A percentile compares a stretch with the other conserved stretches of the same genome.
Conservation (phyloP, 2,888 invertebrate species). For the Tenthredo distinguenda region DNA sequence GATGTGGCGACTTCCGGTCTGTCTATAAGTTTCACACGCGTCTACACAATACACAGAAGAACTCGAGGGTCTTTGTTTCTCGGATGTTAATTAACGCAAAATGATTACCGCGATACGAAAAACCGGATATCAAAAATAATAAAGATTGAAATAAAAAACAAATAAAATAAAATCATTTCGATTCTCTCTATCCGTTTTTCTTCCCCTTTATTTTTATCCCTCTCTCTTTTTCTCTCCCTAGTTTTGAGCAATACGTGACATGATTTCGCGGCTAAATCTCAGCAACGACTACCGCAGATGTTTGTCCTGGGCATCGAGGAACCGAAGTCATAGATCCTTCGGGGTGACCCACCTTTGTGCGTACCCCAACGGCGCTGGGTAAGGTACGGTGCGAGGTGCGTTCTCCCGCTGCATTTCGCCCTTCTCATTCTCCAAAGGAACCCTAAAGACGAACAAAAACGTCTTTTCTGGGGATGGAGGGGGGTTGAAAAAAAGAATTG, state of each 20-base stretch:
- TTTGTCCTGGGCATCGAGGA: conserved; percentile 54
- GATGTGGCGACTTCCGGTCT: background rate
- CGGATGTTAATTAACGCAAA: background rate
- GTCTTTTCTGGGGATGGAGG: conserved; percentile 65
- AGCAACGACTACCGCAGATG: conserved; percentile 73
- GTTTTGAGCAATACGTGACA: conserved; percentile 21
- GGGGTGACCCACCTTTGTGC: conserved; percentile 65
- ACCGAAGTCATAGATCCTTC: conserved; percentile 72
- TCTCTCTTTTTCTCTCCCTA: background rate
- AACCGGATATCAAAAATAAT: background rate
- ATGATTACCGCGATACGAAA: background rate
- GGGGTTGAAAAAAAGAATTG: background rate
- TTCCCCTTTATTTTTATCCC: background rate
- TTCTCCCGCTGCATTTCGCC: conserved; percentile 20
- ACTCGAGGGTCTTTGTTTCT: background rate
- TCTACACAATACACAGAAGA: background rate
- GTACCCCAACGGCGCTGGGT: conserved; percentile 56
- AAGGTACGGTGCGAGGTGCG: conserved; percentile 21
- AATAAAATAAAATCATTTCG: background rate
- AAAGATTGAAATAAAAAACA: background rate
- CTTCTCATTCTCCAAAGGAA: conserved; percentile 31
- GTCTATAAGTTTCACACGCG: background rate
- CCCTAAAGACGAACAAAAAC: conserved; percentile 64
- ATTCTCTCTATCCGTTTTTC: background rate
- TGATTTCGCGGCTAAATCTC: conserved; percentile 65